Evolutionary conservation across 2,888 invertebrate genomes (phyloP).

Genomic region (Eugnorisma glareosa): DNA sequence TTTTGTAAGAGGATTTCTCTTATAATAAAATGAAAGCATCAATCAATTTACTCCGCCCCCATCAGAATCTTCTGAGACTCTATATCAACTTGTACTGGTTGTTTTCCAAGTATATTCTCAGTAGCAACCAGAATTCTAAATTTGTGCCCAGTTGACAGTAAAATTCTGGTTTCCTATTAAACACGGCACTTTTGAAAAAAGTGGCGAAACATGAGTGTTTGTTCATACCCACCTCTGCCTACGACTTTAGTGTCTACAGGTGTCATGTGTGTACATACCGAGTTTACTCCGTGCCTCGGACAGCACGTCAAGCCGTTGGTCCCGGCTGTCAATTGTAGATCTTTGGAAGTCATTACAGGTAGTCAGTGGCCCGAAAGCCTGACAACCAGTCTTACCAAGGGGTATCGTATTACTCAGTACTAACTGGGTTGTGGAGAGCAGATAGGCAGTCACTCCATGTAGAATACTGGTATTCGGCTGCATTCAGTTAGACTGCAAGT

Average conservation of each 20-base stretch:
- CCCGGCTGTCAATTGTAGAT: not conserved
- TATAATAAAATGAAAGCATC: constrained; percentile 26
- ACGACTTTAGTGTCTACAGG: not conserved
- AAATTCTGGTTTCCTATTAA: not conserved
- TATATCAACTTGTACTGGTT: not conserved
- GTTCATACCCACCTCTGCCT: not conserved
- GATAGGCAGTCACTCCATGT: not conserved
- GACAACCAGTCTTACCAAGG: not conserved
- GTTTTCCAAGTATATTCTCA: not conserved
- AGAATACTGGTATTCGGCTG: too few species aligned
- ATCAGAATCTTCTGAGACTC: not conserved
- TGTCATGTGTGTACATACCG: not conserved
- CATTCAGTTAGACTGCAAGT: not conserved
- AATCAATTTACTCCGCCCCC: constrained; percentile 11
- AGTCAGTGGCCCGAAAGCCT: too few species aligned
- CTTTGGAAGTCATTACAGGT: too few species aligned
- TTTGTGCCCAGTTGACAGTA: not conserved
- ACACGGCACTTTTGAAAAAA: not conserved
- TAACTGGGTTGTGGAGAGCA: not conserved
- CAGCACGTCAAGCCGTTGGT: not conserved
- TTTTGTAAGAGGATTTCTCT: constrained; percentile 6
- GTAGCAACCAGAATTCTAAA: fast-evolving
- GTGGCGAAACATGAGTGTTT: not conserved
- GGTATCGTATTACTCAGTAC: not conserved
- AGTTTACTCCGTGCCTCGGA: not conserved